phyloP scores from a whole-genome alignment of 2,888 invertebrate species.

The Drepanosiphum platanoidis region DNA sequence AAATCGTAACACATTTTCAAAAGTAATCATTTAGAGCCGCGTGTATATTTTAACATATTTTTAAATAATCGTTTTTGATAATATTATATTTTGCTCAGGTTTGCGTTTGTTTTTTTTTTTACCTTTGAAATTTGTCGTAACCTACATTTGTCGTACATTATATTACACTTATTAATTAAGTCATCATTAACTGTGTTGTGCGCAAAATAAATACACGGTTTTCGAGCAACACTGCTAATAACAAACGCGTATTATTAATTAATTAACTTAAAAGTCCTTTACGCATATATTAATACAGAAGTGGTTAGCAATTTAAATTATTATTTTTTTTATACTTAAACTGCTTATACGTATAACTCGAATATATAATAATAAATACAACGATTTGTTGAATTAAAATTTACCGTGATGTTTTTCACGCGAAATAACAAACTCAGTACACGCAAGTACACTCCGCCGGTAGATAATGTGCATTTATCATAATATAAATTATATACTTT shows the following conservation, averaged over 20 bases:
- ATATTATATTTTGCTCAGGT: neutral
- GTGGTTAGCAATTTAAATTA: neutral
- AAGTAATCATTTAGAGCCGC: too few species aligned
- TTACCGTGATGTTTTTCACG: too few species aligned
- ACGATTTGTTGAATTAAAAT: too few species aligned
- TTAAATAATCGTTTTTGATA: neutral
- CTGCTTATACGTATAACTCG: neutral
- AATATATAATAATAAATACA: neutral
- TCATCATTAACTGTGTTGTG: neutral
- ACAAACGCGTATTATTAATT: neutral
- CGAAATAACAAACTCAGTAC: too few species aligned
- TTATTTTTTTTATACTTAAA: neutral
- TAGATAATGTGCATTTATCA: too few species aligned
- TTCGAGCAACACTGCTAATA: neutral
- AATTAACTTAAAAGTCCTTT: conserved; percentile 8
- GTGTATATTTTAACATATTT: neutral
- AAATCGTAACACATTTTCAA: too few species aligned
- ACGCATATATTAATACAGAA: neutral
- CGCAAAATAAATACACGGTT: conserved; percentile 12
- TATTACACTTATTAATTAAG: neutral
- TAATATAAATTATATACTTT: too few species aligned
- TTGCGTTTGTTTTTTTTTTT: neutral
- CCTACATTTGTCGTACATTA: neutral
- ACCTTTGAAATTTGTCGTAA: neutral
- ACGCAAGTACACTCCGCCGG: too few species aligned